Base-by-base conservation (phyloP, 2,113 vertebrate species). In the Alethe castanea region DNA sequence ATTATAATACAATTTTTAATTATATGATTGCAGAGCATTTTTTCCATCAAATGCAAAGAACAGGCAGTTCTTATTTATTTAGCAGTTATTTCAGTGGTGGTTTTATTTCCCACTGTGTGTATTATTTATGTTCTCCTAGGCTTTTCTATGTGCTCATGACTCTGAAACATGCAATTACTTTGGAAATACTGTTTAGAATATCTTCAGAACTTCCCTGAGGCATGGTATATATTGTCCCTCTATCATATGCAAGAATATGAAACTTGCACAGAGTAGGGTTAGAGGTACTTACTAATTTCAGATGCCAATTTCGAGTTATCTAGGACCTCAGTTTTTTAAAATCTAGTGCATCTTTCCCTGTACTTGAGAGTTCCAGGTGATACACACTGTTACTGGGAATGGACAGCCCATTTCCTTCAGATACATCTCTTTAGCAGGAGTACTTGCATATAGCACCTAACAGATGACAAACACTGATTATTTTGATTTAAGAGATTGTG, bases 81-180 rank as follows among this genome's bases (percentile, higher is more conserved):
- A 50, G 12, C 24, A 88, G 59, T 36, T 92, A 60, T 69, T 96
- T 82, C 53, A 79, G 74, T 35, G 18, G 19, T 82, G 59, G 40
- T 52, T 86, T 90, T 86, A 57, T 88, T 94, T 88, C 88, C 74
- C 42, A 59, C 78, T 92, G 59, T 92, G 85, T 65, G 53, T 82
- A 53, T 82, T 91, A 88, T 82, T 91, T 90, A 61, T 71, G 22
- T 79, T 85, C 45, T 93, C 8, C 85, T 53, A 42, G 52, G 15
- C 6, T 90, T 86, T 93, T 81, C 59, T 94, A 4, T 69, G 18
- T 28, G 3, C 24, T 94, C 19, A 29, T 61, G 71, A 72, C 20
- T 92, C n/a, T 83, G 57, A 85, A 91, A 64, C 23, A 81, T 1
- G 3, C 33, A 78, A 78, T 86, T 81, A 74, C 42, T 80, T 79